Evolutionary conservation across 1,140 invertebrate genomes (phyloP).

Genomic region (Nasonia longicornis): DNA sequence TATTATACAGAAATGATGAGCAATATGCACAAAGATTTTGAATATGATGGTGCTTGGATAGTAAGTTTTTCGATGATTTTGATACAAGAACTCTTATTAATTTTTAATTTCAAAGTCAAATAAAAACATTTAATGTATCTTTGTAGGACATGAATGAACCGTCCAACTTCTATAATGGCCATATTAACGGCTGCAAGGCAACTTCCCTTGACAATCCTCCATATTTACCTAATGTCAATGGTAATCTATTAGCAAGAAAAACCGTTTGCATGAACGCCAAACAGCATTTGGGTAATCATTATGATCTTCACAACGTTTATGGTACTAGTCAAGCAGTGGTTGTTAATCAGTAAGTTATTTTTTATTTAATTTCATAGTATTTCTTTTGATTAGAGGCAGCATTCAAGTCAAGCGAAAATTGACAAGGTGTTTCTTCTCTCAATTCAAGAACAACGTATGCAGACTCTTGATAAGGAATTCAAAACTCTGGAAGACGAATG

Average conservation of each 20-base stretch:
- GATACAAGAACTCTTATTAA: constrained; percentile 17
- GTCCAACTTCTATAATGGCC: constrained; percentile 83
- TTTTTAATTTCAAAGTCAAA: constrained; percentile 33
- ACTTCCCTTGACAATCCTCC: constrained; percentile 77
- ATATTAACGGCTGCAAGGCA: constrained; percentile 70
- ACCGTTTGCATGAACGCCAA: constrained; percentile 88
- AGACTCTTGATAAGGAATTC: too few species aligned
- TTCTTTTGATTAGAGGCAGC: constrained; percentile 50
- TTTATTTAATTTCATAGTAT: background rate
- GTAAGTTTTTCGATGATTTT: constrained; percentile 67
- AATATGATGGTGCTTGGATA: constrained; percentile 88
- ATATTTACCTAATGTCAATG: constrained; percentile 75
- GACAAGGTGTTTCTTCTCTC: too few species aligned
- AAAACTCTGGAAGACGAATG: too few species aligned
- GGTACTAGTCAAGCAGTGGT: constrained; percentile 80
- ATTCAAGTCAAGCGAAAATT: too few species aligned
- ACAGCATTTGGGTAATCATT: constrained; percentile 79
- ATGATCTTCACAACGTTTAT: constrained; percentile 87
- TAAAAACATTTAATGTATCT: background rate
- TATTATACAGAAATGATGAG: constrained; percentile 84
- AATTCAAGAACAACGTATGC: too few species aligned
- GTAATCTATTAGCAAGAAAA: constrained; percentile 72
- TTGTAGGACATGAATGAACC: constrained; percentile 88
- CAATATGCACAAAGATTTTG: constrained; percentile 75
- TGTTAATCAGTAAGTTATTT: constrained; percentile 77